Base-by-base conservation (phyloP, 1,140 invertebrate species). In the Schlechtendalia chinensis region DNA sequence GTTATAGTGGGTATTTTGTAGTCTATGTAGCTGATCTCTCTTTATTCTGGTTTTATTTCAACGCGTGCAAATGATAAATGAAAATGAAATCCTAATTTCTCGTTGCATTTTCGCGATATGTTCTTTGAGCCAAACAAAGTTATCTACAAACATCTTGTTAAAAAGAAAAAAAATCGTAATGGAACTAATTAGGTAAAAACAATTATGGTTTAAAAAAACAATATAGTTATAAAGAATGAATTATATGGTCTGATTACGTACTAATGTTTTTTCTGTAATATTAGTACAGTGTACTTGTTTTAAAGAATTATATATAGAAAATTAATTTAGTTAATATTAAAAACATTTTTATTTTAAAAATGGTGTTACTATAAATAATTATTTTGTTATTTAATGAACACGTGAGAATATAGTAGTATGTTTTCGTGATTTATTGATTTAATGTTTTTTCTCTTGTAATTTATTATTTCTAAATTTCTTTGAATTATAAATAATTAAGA, bases 191-290 rank as follows among this genome's bases (percentile, higher is more conserved):
- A 39, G 32, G 32, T 39, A 79, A 32, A 24, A 24, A 27, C 45
- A 79, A 79, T 79, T 63, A 79, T 12, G 12, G 22, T 72, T 29
- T 11, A 29, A 54, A 72, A 54, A 72, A 14, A 77, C n/a, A 24
- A 27, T 69, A 50, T 69, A 50, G 27, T 59, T 27, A 63, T 22
- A 29, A 79, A 27, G 39, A 61, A 79, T 79, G 58, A 47, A 77
- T 63, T 79, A 79, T 79, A 59, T 59, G 75, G 75, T 63, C 75
- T 79, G 75, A 61, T 79, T 79, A 59, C 22, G 4, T 47, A 63
- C 17, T 75, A 58, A 53, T 53, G 45, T 1, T 53, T 71, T 53
- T 71, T 24, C 14, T 47, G 12, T 14, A 24, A 69, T 39, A 17
- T 24, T 16, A 6, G n/a, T 69, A 50, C 14, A n/a, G 45, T 45